These are phyloP conservation scores for Bacillus rossius DNA, from an alignment of 1,140 invertebrate genomes.

Conservation along the genomic window DNA sequence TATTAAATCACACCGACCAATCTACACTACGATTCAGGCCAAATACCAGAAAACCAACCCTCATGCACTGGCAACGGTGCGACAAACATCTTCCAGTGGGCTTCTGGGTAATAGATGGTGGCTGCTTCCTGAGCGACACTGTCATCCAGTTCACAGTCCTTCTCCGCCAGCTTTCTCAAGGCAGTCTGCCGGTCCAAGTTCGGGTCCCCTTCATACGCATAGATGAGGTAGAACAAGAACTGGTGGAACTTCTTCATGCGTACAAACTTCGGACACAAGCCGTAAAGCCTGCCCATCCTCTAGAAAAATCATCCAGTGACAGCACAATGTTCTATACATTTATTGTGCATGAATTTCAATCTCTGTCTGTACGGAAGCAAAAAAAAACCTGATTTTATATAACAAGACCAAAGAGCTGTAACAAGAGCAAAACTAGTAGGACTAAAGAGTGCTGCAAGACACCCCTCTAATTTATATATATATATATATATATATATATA, in stretches of 20 bases:
- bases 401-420: no score
- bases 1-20: no score
- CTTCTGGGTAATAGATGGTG: slow-evolving; percentile 45
- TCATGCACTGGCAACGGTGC: slow-evolving; percentile 58
- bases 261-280: slow-evolving; percentile 60
- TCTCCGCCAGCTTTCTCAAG: slow-evolving; percentile 38
- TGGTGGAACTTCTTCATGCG: slow-evolving; percentile 60
- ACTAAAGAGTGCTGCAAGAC: no score
- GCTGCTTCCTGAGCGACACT: slow-evolving; percentile 43
- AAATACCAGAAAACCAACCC: slow-evolving; percentile 42
- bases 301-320: slow-evolving; percentile 25
- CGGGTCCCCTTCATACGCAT: slow-evolving; percentile 47
- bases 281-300: slow-evolving; percentile 42
- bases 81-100: slow-evolving; percentile 70
- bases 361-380: no score
- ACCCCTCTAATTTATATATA: no score
- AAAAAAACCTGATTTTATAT: no score
- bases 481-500: no score
- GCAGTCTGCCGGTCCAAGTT: slow-evolving; percentile 40
- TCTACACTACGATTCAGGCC: no score
- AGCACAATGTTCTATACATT: no score
- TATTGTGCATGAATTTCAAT: no score
- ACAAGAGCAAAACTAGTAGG: no score
- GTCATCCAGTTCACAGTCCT: slow-evolving; percentile 38
- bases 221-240: slow-evolving; percentile 62